Base-by-base conservation (phyloP, 2,113 vertebrate genomes). In the Pomatostomus ruficeps region DNA sequence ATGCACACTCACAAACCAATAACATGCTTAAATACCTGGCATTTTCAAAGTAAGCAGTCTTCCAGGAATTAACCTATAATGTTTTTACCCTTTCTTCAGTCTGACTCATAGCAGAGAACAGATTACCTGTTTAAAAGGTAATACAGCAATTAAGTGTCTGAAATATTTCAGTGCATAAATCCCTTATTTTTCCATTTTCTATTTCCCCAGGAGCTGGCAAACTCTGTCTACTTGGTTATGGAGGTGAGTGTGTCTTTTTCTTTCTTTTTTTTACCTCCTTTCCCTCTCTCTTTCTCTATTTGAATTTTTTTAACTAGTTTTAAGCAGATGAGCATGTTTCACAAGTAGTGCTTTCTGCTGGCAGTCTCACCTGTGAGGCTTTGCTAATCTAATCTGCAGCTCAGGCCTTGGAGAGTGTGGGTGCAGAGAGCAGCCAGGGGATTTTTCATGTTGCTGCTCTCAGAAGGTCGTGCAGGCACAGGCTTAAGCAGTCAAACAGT, bases 221-320 rank as follows among this genome's bases (percentile, higher is more conserved):
- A 98, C 74, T 99, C 98, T n/a, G 98, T 99, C 78, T 99, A 99
- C 95, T 98, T 99, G 82, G 98, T 99, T 94, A 99, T 99, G 99
- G 99, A 99, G 99, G 99, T 99, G 95, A 98, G 99, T 91, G 16
- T 78, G 12, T 25, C 5, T 7, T 10, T 31, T 2, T 49, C 1
- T 67, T 7, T 29, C 1, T 7, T 31, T 23, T 40, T 49, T 31
- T 23, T 7, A 29, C 31, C 11, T 20, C 9, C 4, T 48, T 65
- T 42, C 26, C 22, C 6, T 43, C 11, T 9, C 3, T 25, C 6
- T 54, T 58, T 59, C 3, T 36, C 5, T 31, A 7, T 16, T 40
- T 24, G 2, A 4, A 11, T 15, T 36, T 74, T 33, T 67, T 21
- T 1, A 62, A 23, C 35, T 49, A 5, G 2, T 23, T 83, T 84